Conservation (phyloP, 2,797 vertebrate species). For the Balearica regulorum region DNA sequence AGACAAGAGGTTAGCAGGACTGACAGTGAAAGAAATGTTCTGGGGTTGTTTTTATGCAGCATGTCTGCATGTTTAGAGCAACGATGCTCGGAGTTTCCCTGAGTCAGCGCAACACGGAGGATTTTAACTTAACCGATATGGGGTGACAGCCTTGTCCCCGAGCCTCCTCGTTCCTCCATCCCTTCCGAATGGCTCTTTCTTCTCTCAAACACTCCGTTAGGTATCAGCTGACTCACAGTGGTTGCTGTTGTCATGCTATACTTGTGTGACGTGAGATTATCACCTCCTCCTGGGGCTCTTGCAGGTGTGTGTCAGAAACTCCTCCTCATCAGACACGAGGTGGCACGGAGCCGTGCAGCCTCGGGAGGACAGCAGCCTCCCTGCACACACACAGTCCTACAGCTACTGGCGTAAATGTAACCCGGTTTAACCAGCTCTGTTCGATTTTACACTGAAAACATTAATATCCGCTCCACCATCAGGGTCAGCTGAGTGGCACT, state of each 20-base stretch:
- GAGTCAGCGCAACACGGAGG: fast-evolving
- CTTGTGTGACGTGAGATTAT: not conserved
- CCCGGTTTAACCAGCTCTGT: not conserved
- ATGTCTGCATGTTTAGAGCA: not conserved
- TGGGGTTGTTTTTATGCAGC: not conserved
- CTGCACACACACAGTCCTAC: not conserved
- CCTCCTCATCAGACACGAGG: not conserved
- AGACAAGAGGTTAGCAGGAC: constrained; percentile 78
- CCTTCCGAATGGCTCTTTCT: not conserved
- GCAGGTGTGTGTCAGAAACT: not conserved
- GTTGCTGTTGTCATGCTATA: fast-evolving
- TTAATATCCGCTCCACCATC: not conserved
- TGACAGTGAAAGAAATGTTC: not conserved
- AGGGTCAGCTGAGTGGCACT: not conserved
- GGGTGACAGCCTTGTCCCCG: not conserved
- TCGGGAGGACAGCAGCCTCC: not conserved
- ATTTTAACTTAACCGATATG: not conserved
- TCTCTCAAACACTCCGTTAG: not conserved
- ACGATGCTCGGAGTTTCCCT: not conserved
- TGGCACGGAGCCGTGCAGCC: not conserved
- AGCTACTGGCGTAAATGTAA: not conserved
- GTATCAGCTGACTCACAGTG: fast-evolving
- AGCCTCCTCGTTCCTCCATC: not conserved
- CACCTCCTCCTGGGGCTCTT: not conserved
- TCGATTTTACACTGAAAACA: not conserved